A percentile compares a stretch with the other conserved stretches of the same genome.
Evolutionary conservation across 2,797 vertebrate genomes (phyloP).

Genomic region (Pteropus rufus): DNA sequence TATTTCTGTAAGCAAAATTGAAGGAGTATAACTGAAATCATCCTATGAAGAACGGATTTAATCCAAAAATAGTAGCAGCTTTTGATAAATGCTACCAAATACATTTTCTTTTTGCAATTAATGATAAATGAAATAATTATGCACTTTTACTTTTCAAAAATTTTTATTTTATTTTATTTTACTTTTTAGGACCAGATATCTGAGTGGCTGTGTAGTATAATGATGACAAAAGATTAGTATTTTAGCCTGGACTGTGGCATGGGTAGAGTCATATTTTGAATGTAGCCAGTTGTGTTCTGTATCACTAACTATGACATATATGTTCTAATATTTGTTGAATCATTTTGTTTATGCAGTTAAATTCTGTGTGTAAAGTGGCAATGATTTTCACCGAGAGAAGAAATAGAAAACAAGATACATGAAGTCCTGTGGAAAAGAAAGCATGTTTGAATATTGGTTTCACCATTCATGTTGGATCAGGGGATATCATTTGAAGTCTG

Average conservation of each 20-base stretch:
- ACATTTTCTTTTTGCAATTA: background rate
- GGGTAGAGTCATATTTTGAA: background rate
- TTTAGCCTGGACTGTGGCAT: background rate
- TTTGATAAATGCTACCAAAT: conserved; percentile 19
- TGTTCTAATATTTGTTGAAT: conserved; percentile 13
- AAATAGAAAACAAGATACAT: background rate
- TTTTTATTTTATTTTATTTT: background rate
- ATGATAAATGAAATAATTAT: conserved; percentile 2
- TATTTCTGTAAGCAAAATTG: conserved; percentile 27
- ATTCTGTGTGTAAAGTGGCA: background rate
- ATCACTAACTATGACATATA: background rate
- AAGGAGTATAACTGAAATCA: conserved; percentile 5
- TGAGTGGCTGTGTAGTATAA: background rate
- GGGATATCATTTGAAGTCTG: background rate
- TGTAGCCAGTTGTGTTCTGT: background rate
- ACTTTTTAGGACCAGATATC: background rate
- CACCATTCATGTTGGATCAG: background rate
- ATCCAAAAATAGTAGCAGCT: conserved; percentile 18
- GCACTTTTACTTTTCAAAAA: background rate
- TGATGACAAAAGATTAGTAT: background rate
- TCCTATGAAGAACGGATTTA: background rate
- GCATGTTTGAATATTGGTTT: background rate
- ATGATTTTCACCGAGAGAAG: conserved; percentile 40
- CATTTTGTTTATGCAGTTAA: conserved; percentile 35
- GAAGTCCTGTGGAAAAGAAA: background rate